phyloP scores from a whole-genome alignment of 2,113 vertebrate genomes.

The Periophthalmodon schlosseri region DNA sequence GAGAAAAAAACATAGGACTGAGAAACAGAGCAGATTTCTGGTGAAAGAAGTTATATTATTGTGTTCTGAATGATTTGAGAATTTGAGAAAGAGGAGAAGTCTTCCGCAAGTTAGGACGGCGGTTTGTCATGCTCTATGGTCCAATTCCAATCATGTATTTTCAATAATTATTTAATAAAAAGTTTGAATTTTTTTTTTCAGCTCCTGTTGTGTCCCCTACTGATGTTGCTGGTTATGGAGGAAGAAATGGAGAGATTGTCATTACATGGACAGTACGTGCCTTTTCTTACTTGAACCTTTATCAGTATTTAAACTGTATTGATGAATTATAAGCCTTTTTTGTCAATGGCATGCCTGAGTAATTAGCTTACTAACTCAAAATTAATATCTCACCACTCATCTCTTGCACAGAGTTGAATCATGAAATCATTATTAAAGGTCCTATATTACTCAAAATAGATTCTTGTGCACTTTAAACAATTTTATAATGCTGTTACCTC shows the following conservation, averaged over 20 bases:
- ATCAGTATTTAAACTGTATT: neutral
- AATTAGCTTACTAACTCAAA: neutral
- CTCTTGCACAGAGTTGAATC: neutral
- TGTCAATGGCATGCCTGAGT: neutral
- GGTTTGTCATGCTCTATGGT: too few relatives aligned
- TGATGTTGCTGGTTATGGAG: conserved; percentile 88
- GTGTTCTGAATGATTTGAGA: too few relatives aligned
- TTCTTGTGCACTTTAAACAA: too few relatives aligned
- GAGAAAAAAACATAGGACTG: too few relatives aligned
- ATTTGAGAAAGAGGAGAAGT: too few relatives aligned
- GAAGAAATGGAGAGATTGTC: conserved; percentile 88
- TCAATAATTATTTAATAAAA: neutral
- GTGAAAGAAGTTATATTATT: too few relatives aligned
- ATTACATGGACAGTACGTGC: conserved; percentile 91
- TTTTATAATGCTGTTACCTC: too few relatives aligned
- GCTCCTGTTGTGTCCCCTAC: conserved; percentile 91
- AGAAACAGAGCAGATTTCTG: too few relatives aligned
- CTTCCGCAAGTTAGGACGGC: too few relatives aligned
- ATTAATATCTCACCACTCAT: neutral
- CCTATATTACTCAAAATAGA: too few relatives aligned
- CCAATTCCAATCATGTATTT: too few relatives aligned
- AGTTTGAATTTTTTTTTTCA: conserved; percentile 47
- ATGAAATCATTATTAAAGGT: neutral
- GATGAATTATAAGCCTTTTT: too few relatives aligned
- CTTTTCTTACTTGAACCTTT: neutral